Conservation (phyloP, 2,888 invertebrate genomes). For the Epinotia nisella region DNA sequence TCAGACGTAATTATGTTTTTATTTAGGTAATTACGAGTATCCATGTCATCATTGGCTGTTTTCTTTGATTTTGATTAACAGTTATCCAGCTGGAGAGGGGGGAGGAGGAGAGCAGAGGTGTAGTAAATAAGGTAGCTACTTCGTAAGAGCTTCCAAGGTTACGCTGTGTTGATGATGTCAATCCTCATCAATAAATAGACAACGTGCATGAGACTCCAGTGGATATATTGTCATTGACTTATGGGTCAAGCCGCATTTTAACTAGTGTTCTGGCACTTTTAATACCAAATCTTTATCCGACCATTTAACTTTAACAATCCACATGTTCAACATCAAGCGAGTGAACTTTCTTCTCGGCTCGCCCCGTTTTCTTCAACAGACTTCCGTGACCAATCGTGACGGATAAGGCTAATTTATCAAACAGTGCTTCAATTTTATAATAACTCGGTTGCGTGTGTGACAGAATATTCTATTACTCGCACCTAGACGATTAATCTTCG, state of each 20-base stretch:
- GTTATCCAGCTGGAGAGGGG: not conserved
- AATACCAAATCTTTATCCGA: too few species aligned
- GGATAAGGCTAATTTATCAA: conserved; percentile 82
- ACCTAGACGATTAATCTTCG: conserved; percentile 77
- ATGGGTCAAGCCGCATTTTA: too few species aligned
- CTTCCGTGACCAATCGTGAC: conserved; percentile 83
- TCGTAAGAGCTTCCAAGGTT: too few species aligned
- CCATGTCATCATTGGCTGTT: not conserved
- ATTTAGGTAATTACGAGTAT: too few species aligned
- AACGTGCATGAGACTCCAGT: too few species aligned
- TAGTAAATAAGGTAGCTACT: too few species aligned
- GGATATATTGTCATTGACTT: too few species aligned
- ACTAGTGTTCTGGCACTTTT: too few species aligned
- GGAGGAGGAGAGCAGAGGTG: too few species aligned
- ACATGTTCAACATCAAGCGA: not conserved
- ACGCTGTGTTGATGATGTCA: too few species aligned
- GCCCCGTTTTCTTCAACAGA: conserved; percentile 50
- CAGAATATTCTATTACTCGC: conserved; percentile 81
- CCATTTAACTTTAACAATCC: too few species aligned
- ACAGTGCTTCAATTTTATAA: conserved; percentile 80
- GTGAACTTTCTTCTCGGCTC: conserved; percentile 40
- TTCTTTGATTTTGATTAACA: not conserved
- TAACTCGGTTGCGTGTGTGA: conserved; percentile 80
- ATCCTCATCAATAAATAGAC: too few species aligned
- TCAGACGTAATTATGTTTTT: not conserved